Conservation (phyloP, 1,140 invertebrate genomes). For the Nephila pilipes region DNA sequence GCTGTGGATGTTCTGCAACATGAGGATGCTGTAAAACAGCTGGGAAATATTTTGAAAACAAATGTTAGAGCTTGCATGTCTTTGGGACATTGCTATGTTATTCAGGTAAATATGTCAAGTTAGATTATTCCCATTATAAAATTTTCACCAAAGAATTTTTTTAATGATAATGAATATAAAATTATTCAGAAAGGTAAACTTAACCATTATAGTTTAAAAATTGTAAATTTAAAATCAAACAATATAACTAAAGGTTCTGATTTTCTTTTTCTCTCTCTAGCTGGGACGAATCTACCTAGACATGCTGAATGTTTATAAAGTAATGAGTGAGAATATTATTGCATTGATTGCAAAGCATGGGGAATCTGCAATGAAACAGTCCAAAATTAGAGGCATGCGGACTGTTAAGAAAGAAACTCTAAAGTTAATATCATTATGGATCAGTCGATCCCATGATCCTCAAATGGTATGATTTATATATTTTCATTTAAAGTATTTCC, state of each 20-base stretch:
- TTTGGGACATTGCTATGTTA: slow-evolving; percentile 96
- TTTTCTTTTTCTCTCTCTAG: slow-evolving; percentile 81
- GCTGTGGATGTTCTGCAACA: slow-evolving; percentile 98
- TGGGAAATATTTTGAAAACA: slow-evolving; percentile 98
- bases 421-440: slow-evolving; percentile 99
- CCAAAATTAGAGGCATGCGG: slow-evolving; percentile 98
- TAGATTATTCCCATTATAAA: background rate
- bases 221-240: background rate
- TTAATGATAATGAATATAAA: too few species aligned
- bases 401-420: slow-evolving; percentile 99
- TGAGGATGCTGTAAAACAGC: slow-evolving; percentile 97
- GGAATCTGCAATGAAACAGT: slow-evolving; percentile 97
- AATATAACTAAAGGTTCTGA: background rate
- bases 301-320: slow-evolving; percentile 99
- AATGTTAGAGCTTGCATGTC: slow-evolving; percentile 99
- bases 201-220: too few species aligned
- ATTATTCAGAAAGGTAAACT: too few species aligned
- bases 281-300: slow-evolving; percentile 98
- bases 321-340: slow-evolving; percentile 99
- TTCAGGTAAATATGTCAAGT: slow-evolving; percentile 86
- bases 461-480: slow-evolving; percentile 84
- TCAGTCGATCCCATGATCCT: slow-evolving; percentile 94
- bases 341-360: slow-evolving; percentile 97
- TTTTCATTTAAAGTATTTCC: background rate
- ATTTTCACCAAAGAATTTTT: too few species aligned